Conservation (phyloP, 2,113 vertebrate species). For the Vulpes lagopus region DNA sequence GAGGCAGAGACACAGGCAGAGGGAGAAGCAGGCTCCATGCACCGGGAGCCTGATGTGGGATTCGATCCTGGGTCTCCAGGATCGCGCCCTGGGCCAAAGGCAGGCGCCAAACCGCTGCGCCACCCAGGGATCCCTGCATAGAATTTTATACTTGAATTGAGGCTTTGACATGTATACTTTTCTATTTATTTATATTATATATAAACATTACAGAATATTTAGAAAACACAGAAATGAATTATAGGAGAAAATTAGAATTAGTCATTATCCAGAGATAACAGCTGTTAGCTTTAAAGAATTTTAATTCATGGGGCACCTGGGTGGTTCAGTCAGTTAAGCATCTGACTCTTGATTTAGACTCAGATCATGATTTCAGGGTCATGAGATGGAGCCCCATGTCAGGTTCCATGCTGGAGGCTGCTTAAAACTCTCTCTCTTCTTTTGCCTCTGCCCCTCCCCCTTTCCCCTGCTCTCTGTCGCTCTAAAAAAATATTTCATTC, state of each 20-base stretch:
- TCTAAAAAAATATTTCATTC: background rate
- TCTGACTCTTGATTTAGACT: background rate
- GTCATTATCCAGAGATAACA: background rate
- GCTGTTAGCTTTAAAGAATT: background rate
- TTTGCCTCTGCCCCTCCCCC: too few species aligned
- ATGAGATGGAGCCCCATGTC: background rate
- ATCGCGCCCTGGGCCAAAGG: too few species aligned
- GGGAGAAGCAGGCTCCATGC: too few species aligned
- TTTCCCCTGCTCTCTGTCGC: too few species aligned
- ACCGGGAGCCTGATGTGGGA: too few species aligned
- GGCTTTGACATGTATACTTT: background rate
- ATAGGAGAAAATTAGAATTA: background rate
- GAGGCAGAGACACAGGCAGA: too few species aligned
- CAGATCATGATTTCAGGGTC: background rate
- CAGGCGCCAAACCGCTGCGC: too few species aligned
- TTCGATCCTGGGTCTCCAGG: too few species aligned
- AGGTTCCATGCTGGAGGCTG: background rate
- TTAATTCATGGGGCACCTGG: background rate
- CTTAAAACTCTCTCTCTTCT: background rate
- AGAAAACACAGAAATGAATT: slow-evolving; percentile 27
- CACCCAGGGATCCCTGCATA: too few species aligned
- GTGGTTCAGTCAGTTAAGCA: background rate
- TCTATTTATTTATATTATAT: background rate
- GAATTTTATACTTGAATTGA: background rate
- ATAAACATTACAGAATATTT: background rate